A percentile compares a stretch with the other conserved stretches of the same genome.
phyloP scores from a whole-genome alignment of 2,888 invertebrate species.

The Hydrotaea diabolus region DNA sequence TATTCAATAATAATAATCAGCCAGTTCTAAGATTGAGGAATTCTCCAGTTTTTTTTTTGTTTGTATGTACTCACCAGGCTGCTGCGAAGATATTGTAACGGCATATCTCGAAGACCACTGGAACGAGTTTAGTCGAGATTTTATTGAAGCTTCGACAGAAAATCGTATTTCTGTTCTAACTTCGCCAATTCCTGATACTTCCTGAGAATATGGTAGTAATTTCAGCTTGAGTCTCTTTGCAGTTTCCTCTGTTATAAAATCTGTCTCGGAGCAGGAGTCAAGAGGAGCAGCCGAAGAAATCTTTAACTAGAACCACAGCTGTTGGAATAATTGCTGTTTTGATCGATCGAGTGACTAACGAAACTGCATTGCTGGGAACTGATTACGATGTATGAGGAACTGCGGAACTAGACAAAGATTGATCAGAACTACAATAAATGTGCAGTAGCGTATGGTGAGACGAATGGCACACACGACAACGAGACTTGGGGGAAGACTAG shows the following conservation, averaged over 20 bases:
- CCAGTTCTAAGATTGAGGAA: background rate
- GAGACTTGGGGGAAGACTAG: no score
- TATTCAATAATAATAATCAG: conserved; percentile 43
- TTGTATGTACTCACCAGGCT: conserved; percentile 45
- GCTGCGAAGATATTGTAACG: conserved; percentile 41
- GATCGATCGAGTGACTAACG: background rate
- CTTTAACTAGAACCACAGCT: no score
- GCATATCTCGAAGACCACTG: conserved; percentile 42
- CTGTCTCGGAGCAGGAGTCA: no score
- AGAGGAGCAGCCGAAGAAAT: no score
- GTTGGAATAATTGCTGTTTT: no score
- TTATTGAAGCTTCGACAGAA: conserved; percentile 6
- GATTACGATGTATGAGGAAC: background rate
- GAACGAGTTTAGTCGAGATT: conserved; percentile 51
- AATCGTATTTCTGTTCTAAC: conserved; percentile 40
- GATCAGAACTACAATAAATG: background rate
- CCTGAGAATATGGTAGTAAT: conserved; percentile 18
- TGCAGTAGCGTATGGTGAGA: background rate
- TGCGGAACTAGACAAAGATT: background rate
- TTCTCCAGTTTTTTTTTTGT: background rate
- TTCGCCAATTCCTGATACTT: conserved; percentile 43
- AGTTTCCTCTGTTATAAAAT: conserved; percentile 51
- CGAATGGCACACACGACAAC: background rate
- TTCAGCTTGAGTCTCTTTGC: conserved; percentile 55
- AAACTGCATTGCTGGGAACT: background rate